These are phyloP conservation scores for Stramonita haemastoma DNA, from an alignment of 2,888 invertebrate genomes.

Conservation along the genomic window DNA sequence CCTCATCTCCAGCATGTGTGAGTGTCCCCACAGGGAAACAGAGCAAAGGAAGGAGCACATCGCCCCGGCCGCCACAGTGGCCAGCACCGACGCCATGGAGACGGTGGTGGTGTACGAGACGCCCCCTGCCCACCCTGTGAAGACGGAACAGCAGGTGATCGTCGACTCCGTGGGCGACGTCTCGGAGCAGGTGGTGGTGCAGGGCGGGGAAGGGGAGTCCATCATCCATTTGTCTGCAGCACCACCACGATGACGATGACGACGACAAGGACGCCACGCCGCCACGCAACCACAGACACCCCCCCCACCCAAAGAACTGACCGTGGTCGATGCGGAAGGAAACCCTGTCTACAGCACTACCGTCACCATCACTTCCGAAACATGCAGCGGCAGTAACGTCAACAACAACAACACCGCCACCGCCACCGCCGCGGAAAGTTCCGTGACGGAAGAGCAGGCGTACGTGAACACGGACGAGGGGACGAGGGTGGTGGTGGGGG, in stretches of 20 bases:
- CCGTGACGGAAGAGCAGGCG: slow-evolving; percentile 28
- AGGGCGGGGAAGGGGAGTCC: slow-evolving; percentile 12
- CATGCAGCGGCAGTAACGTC: no score
- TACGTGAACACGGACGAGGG: slow-evolving; percentile 38
- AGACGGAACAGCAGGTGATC: slow-evolving; percentile 28
- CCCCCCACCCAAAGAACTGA: not conserved
- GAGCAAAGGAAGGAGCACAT: not conserved
- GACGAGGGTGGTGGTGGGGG: slow-evolving; percentile 35
- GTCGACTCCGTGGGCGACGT: slow-evolving; percentile 20
- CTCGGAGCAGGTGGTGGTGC: slow-evolving; percentile 28
- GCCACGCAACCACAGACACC: not conserved
- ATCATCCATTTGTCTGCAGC: slow-evolving; percentile 35
- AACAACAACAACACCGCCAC: no score
- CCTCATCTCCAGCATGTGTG: not conserved
- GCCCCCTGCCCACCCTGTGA: not conserved
- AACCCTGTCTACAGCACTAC: not conserved
- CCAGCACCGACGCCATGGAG: not conserved
- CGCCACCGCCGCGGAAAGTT: not conserved
- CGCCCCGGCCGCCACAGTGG: not conserved
- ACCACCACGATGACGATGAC: not conserved
- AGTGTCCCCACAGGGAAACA: not conserved
- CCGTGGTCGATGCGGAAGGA: not conserved
- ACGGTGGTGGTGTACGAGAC: not conserved
- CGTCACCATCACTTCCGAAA: not conserved
- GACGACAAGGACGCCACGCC: not conserved